These are phyloP conservation scores for Shargacucullia verbasci DNA, from an alignment of 2,888 invertebrate genomes.

Conservation along the genomic window DNA sequence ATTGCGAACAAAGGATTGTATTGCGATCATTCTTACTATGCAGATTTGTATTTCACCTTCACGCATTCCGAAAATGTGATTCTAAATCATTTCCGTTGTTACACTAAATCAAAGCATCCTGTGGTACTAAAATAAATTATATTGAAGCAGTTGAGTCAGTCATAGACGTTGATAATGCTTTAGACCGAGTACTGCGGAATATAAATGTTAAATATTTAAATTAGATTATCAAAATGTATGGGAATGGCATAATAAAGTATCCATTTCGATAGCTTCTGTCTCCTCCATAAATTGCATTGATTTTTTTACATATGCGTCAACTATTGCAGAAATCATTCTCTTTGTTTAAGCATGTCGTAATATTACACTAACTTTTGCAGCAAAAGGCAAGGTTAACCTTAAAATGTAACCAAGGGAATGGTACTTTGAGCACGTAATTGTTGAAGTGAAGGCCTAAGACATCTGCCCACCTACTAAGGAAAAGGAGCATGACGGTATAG, in stretches of 20 bases:
- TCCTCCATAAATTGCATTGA: too few relatives aligned
- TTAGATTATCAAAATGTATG: too few relatives aligned
- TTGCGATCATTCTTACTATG: constrained; percentile 20
- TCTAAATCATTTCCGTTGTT: constrained; percentile 45
- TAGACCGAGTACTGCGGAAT: too few relatives aligned
- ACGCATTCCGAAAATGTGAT: constrained; percentile 40
- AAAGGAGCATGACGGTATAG: constrained; percentile 39
- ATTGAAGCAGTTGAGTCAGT: constrained; percentile 33
- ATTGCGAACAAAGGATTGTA: constrained; percentile 29
- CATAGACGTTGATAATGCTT: constrained; percentile 12
- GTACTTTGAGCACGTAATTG: constrained; percentile 25
- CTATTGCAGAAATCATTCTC: too few relatives aligned
- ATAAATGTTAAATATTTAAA: too few relatives aligned
- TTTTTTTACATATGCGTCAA: too few relatives aligned
- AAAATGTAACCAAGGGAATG: constrained; percentile 25
- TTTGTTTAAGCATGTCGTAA: too few relatives aligned
- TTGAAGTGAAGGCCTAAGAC: constrained; percentile 20
- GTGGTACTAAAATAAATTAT: constrained; percentile 47
- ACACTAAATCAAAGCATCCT: constrained; percentile 53
- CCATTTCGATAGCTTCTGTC: too few relatives aligned
- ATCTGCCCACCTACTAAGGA: constrained; percentile 37
- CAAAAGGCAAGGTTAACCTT: constrained; percentile 9
- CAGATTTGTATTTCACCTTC: constrained; percentile 43
- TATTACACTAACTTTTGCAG: too few relatives aligned
- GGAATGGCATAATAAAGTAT: too few relatives aligned